Evolutionary conservation across 2,113 vertebrate species (phyloP).

Genomic region (Thalassarche chlororhynchos): DNA sequence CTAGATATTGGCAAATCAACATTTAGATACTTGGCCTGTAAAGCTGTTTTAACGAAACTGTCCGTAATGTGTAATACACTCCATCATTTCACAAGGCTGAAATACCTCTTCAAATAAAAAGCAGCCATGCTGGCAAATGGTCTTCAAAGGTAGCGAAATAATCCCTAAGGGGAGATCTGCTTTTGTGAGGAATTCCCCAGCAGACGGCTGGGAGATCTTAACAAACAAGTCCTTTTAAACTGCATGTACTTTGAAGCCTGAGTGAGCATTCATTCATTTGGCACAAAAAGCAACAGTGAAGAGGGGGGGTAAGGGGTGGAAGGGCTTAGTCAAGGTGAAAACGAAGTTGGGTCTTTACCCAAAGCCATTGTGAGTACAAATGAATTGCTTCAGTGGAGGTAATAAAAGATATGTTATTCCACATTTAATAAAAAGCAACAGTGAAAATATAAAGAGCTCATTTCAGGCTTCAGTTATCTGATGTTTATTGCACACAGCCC

Average conservation of each 20-base stretch:
- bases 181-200: conserved; percentile 48
- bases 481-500: background rate
- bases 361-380: background rate
- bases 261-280: conserved; percentile 46
- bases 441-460: conserved; percentile 15
- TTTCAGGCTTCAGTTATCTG: conserved; percentile 27
- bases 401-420: conserved; percentile 40
- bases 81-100: background rate
- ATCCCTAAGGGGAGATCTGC: conserved; percentile 16
- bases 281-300: conserved; percentile 1
- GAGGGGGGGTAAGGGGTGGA: background rate
- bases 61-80: fast-evolving
- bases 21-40: background rate
- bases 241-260: conserved; percentile 27
- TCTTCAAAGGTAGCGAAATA: conserved; percentile 40
- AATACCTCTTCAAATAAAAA: conserved; percentile 56
- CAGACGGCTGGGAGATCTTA: conserved; percentile 24
- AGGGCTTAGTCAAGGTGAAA: conserved; percentile 26
- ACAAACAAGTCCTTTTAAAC: conserved; percentile 33
- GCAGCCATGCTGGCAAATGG: conserved; percentile 10
- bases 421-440: conserved; percentile 57
- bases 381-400: conserved; percentile 3
- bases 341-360: background rate
- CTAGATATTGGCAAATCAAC: background rate
- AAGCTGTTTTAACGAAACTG: background rate